phyloP scores from a whole-genome alignment of 2,888 invertebrate genomes.

The Rhaphigaster nebulosa region DNA sequence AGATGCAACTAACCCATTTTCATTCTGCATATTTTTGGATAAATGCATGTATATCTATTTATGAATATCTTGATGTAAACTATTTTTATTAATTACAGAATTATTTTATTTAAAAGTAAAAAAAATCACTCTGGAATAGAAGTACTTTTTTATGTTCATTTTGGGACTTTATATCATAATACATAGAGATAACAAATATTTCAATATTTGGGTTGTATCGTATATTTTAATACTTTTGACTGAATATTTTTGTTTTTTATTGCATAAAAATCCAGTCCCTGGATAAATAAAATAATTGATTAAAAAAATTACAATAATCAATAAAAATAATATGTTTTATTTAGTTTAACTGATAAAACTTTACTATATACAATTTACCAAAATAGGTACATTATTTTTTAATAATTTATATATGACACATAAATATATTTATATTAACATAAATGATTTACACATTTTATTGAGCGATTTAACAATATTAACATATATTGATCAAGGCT shows the following conservation, averaged over 20 bases:
- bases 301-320: constrained; percentile 28
- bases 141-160: too few species aligned
- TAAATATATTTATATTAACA: constrained; percentile 55
- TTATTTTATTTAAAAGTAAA: too few species aligned
- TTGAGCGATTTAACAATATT: constrained; percentile 56
- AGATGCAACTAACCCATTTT: too few species aligned
- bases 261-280: neutral
- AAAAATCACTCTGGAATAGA: too few species aligned
- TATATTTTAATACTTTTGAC: neutral
- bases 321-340: constrained; percentile 41
- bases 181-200: neutral
- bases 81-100: too few species aligned
- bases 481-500: constrained; percentile 11
- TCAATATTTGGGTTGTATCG: too few species aligned
- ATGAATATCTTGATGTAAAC: too few species aligned
- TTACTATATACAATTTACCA: constrained; percentile 53
- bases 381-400: constrained; percentile 53
- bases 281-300: neutral
- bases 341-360: constrained; percentile 50
- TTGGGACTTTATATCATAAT: too few species aligned
- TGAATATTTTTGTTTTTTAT: neutral
- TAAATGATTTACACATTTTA: constrained; percentile 54
- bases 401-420: constrained; percentile 58
- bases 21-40: too few species aligned
- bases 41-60: too few species aligned